Conservation (phyloP, 2,888 invertebrate species). For the Lithosia quadra region DNA sequence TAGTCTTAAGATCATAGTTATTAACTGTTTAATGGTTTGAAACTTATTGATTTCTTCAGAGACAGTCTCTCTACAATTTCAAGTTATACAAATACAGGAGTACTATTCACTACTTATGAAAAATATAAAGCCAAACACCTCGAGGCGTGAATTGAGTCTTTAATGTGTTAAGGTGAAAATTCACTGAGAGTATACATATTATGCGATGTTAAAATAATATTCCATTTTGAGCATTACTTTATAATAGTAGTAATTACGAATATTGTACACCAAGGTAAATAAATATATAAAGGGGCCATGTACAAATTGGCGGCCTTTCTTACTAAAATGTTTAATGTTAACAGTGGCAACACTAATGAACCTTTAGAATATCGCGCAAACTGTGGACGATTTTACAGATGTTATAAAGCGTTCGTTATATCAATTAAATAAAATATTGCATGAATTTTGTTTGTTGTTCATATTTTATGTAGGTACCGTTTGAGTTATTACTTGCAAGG, state of each 20-base stretch:
- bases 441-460: too few species aligned
- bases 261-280: too few species aligned
- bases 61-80: not conserved
- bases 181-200: not conserved
- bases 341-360: too few species aligned
- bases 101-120: slow-evolving; percentile 15
- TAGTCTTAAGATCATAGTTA: not conserved
- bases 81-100: not conserved
- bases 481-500: too few species aligned
- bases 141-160: slow-evolving; percentile 45
- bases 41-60: not conserved
- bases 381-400: too few species aligned
- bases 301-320: too few species aligned
- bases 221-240: not conserved
- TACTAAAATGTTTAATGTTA: too few species aligned
- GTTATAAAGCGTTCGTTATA: too few species aligned
- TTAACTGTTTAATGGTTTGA: not conserved
- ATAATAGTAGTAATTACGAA: not conserved
- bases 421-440: too few species aligned
- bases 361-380: too few species aligned
- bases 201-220: not conserved
- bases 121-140: slow-evolving; percentile 27
- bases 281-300: too few species aligned
- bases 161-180: slow-evolving; percentile 24
- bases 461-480: too few species aligned